Percentiles rank a stretch among this genome's conserved stretches.
phyloP scores from a whole-genome alignment of 2,113 vertebrate genomes.

The Nipponia nippon region DNA sequence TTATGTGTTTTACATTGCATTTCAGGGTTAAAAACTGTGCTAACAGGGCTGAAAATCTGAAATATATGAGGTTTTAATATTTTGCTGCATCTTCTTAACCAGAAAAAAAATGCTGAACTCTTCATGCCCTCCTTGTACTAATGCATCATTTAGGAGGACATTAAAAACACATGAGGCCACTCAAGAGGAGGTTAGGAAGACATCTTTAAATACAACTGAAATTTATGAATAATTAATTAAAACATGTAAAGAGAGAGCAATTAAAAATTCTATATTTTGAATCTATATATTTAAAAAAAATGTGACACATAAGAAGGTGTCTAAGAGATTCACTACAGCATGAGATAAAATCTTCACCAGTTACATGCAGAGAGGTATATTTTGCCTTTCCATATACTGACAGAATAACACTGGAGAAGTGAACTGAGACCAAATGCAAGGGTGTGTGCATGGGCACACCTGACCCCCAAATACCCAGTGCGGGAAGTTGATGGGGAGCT shows the following conservation, averaged over 20 bases:
- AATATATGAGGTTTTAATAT: neutral
- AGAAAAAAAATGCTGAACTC: neutral
- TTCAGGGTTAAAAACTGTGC: neutral
- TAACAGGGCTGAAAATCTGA: neutral
- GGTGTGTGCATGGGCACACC: neutral
- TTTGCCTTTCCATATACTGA: neutral
- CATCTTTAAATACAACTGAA: neutral
- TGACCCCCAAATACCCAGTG: neutral
- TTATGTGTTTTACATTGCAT: neutral
- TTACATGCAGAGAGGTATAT: neutral
- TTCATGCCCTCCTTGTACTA: neutral
- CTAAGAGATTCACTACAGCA: neutral
- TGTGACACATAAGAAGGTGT: fast-evolving
- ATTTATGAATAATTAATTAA: neutral
- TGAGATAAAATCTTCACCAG: neutral
- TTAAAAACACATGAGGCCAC: neutral
- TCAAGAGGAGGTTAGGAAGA: neutral
- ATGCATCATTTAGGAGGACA: neutral
- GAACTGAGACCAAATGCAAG: neutral
- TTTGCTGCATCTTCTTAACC: neutral
- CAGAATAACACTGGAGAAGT: neutral
- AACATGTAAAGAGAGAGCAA: neutral
- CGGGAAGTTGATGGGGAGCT: neutral
- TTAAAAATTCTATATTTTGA: neutral
- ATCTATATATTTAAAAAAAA: neutral